Percentiles rank a stretch among this genome's conserved stretches.
Conservation (phyloP, 2,113 vertebrate species). For the Mastomys coucha region DNA sequence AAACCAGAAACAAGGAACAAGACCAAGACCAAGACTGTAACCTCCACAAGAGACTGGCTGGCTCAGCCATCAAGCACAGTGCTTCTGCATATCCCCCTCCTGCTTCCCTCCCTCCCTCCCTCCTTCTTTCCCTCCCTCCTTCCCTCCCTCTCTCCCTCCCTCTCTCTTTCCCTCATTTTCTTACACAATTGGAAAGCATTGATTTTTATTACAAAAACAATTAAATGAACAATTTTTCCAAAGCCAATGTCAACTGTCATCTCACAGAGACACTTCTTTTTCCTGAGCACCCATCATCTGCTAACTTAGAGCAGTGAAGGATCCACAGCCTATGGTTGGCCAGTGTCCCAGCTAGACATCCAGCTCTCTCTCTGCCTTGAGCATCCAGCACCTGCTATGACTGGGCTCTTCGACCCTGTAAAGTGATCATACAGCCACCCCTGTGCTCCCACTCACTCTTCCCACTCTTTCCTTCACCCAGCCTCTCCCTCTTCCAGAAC, state of each 20-base stretch:
- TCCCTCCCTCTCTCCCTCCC: background rate
- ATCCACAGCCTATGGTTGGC: background rate
- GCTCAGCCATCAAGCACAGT: background rate
- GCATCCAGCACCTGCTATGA: background rate
- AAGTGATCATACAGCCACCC: background rate
- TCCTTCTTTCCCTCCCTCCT: background rate
- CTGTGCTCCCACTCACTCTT: background rate
- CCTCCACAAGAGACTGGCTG: background rate
- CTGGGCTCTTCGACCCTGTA: background rate
- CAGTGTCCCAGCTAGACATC: background rate
- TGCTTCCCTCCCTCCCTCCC: too few species aligned
- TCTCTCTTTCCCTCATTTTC: background rate
- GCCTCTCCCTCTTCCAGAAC: background rate
- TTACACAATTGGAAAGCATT: background rate
- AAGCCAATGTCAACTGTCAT: background rate
- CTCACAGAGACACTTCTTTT: background rate
- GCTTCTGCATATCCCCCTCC: too few species aligned
- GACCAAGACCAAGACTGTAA: too few species aligned
- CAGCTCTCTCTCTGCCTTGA: background rate
- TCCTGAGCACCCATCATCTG: background rate
- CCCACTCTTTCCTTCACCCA: background rate
- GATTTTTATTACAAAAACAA: background rate
- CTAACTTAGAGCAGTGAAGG: background rate
- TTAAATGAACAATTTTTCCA: slow-evolving; percentile 11
- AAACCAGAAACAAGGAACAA: background rate